These are phyloP conservation scores for Eumerus sabulonum DNA, from an alignment of 2,888 invertebrate genomes.

Conservation along the genomic window DNA sequence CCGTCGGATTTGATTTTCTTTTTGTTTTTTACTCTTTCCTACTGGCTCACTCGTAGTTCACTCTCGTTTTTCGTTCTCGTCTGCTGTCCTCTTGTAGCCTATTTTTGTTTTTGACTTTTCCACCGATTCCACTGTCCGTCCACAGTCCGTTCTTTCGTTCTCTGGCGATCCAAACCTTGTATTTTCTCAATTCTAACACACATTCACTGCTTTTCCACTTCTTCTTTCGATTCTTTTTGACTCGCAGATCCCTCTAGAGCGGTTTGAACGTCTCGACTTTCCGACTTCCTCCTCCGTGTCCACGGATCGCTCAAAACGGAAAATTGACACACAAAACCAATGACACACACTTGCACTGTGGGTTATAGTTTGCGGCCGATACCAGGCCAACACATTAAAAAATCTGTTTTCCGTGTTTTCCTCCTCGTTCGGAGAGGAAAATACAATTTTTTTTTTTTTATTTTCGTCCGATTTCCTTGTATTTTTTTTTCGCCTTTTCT, in stretches of 20 bases:
- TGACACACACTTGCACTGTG: slow-evolving; percentile 61
- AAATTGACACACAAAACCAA: slow-evolving; percentile 68
- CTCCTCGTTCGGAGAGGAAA: slow-evolving; percentile 57
- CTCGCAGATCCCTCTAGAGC: too few species aligned
- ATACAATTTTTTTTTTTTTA: slow-evolving; percentile 36
- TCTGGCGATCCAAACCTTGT: slow-evolving; percentile 30
- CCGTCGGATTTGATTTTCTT: too few species aligned
- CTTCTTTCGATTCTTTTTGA: slow-evolving; percentile 12
- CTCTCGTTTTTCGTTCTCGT: slow-evolving; percentile 6
- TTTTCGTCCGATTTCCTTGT: slow-evolving; percentile 19
- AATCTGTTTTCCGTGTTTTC: slow-evolving; percentile 66
- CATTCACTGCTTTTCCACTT: slow-evolving; percentile 4
- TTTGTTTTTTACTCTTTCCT: slow-evolving; percentile 15
- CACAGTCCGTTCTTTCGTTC: slow-evolving; percentile 53
- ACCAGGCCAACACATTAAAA: slow-evolving; percentile 62
- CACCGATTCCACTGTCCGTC: slow-evolving; percentile 39
- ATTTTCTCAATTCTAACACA: slow-evolving; percentile 23
- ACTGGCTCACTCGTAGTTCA: slow-evolving; percentile 14
- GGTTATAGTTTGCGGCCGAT: slow-evolving; percentile 44
- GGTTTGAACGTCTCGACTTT: too few species aligned
- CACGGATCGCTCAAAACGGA: background rate
- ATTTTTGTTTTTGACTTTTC: slow-evolving; percentile 67
- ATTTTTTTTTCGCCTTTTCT: slow-evolving; percentile 33
- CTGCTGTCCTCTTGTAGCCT: slow-evolving; percentile 41
- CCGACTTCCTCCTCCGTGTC: slow-evolving; percentile 13